Percentiles rank a stretch among this genome's conserved stretches.
Evolutionary conservation across 2,797 vertebrate genomes (phyloP).

Genomic region (Siniperca scherzeri): DNA sequence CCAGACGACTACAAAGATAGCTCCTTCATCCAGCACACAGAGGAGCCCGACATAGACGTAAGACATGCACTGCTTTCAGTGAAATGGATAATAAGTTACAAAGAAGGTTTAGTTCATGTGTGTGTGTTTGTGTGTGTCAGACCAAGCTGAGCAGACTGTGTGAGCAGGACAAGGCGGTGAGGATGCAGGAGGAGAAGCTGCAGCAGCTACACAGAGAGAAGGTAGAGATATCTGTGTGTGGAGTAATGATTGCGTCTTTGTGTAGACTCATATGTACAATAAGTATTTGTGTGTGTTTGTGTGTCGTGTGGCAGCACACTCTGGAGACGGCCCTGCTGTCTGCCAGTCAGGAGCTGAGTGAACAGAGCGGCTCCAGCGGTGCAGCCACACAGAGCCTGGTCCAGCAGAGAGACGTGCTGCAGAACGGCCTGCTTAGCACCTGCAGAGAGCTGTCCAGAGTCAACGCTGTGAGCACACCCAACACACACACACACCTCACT

Average conservation of each 20-base stretch:
- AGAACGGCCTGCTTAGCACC: conserved; percentile 95
- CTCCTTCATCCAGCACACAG: conserved; percentile 85
- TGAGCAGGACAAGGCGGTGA: conserved; percentile 95
- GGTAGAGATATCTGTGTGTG: conserved; percentile 81
- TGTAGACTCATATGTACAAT: neutral
- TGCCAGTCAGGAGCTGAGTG: conserved; percentile 94
- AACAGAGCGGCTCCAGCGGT: conserved; percentile 88
- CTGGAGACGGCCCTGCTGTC: conserved; percentile 96
- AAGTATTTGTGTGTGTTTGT: conserved; percentile 1
- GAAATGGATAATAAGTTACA: neutral
- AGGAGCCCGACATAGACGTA: conserved; percentile 93
- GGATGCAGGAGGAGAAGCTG: conserved; percentile 94
- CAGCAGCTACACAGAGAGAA: conserved; percentile 98
- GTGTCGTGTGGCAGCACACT: conserved; percentile 88
- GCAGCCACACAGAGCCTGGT: conserved; percentile 89
- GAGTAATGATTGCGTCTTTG: neutral
- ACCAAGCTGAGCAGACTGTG: conserved; percentile 94
- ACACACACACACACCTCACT: conserved; percentile 16
- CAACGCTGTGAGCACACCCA: conserved; percentile 84
- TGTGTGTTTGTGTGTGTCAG: conserved; percentile 75
- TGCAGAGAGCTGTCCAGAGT: conserved; percentile 94
- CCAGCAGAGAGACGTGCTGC: conserved; percentile 94
- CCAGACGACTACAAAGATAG: conserved; percentile 90
- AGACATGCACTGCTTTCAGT: conserved; percentile 69
- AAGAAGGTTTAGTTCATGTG: conserved; percentile 10